Evolutionary conservation across 2,113 vertebrate species (phyloP), one percentile per base, ranked within the genome.

Genomic region (Podilymbus podiceps): DNA sequence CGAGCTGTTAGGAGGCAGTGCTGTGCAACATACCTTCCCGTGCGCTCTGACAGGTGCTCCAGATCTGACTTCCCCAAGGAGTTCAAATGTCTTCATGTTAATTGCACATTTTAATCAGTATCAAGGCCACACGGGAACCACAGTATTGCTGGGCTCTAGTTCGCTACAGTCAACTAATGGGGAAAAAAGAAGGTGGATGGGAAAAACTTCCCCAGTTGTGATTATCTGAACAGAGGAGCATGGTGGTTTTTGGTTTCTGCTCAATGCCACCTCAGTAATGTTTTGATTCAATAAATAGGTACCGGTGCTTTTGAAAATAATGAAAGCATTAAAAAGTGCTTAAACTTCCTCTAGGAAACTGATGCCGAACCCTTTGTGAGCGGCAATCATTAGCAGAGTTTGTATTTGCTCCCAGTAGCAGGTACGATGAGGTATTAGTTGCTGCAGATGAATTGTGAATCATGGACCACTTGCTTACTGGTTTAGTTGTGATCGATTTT

Each of bases 261-360:
- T 96, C 85, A 87, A 60, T 94, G 95, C 89, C 86, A 58, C 80
- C 73, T 95, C 93, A 50, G 8, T 86, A 81, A 95, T 52, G 79
- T 94, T 91, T 91, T 95, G 89, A 94, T 94, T 97, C 91, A 95
- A 94, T 95, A 93, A 96, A 95, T 97, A 97, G 90, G 81, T 97
- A 94, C 85, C 82, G 85, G 64, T 82, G 74, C 87, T 94, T 97
- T 93, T 93, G 88, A 87, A 71, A 71, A 87, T 78, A 95, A 95
- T 75, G 91, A 91, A 96, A 95, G 77, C 88, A 91, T 96, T 88
- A 67, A 66, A 92, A 96, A 93, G 96, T 94, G 93, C 91, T 88
- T 77, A 81, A 85, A 64, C 90, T 95, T 96, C 93, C 93, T 97
- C 56, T 91, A 92, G 44, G 84, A 96, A 94, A 95, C 88, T 90